Evolutionary conservation across 2,113 vertebrate genomes (phyloP), one percentile per base, ranked within the genome.

Genomic region (Pachyramphus minor): DNA sequence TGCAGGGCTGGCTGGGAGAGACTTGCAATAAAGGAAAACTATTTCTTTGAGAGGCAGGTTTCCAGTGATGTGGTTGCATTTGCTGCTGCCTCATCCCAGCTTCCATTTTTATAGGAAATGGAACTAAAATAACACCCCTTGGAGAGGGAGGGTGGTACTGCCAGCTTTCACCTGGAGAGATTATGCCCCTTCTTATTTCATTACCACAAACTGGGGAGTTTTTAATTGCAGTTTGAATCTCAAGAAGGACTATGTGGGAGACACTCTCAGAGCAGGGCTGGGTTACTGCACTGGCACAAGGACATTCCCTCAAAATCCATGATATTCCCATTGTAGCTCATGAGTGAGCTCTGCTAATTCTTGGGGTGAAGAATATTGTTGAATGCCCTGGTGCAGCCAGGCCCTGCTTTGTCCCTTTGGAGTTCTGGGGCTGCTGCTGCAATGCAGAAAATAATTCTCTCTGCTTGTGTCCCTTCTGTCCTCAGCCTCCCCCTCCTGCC

Each of bases 181-280:
- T 74, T 16, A 9, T 16, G 22, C 25, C 31, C 63, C 3, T 22
- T 71, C 14, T 33, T 63, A 24, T 41, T 41, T 63, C 27, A 19
- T 31, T 28, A 4, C 39, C 35, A 22, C 39, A 31, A 5, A 7
- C 24, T 12, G 31, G 14, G 21, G 55, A 68, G 60, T 9, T 50
- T 37, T 44, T 9, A 5, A 60, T 5, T 14, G 72, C 37, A 2
- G 18, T 53, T 24, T 27, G 9, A 4, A 5, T 58, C 2, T 13
- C 12, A 24, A 67, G 60, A 53, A 21, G 42, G 0, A 7, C 28
- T 4, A 8, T 1, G 1, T 3, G 24, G 19, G 22, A 56, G 77
- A 22, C 30, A 3, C 44, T 16, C 2, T 16, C 19, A 8, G 60
- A 19, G 59, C 35, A 12, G 58, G 73, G 44, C 5, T 82, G 55